Percentiles rank a stretch among this genome's conserved stretches.
phyloP scores from a whole-genome alignment of 1,140 invertebrate genomes.

The Dendroctonus valens region DNA sequence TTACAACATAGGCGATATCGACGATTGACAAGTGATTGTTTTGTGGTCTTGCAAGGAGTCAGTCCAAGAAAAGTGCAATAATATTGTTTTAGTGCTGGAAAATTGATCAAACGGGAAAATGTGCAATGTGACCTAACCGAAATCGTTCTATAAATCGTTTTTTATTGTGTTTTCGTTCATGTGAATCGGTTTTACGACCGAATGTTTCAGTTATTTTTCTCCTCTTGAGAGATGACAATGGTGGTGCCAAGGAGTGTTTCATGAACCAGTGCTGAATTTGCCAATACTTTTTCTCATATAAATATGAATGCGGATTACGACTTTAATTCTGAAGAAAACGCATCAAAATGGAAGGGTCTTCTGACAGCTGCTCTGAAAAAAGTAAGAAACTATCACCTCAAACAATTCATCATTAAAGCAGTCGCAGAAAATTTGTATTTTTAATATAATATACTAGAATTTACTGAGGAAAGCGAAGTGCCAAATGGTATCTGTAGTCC shows the following conservation, averaged over 20 bases:
- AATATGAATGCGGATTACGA: constrained; percentile 64
- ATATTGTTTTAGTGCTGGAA: constrained; percentile 13
- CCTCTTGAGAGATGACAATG: constrained; percentile 25
- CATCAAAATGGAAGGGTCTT: constrained; percentile 84
- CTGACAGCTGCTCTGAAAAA: constrained; percentile 77
- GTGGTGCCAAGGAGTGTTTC: constrained; percentile 28
- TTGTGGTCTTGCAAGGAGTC: constrained; percentile 12
- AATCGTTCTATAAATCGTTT: constrained; percentile 7
- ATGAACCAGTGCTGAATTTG: constrained; percentile 14
- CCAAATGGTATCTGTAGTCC: too few relatives aligned
- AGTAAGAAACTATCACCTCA: constrained; percentile 51
- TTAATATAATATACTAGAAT: too few relatives aligned
- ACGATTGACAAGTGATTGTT: constrained; percentile 29
- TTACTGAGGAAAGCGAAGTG: too few relatives aligned
- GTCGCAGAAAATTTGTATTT: too few relatives aligned
- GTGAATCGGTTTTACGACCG: neutral
- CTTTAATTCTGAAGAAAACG: constrained; percentile 84
- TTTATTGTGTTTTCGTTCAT: constrained; percentile 23
- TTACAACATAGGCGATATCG: constrained; percentile 20
- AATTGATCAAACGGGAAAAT: constrained; percentile 12
- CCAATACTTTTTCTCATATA: constrained; percentile 15
- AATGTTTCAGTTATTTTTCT: constrained; percentile 26
- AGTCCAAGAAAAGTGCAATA: constrained; percentile 10
- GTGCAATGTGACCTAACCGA: constrained; percentile 30
- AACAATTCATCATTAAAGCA: too few relatives aligned